phyloP scores from a whole-genome alignment of 2,888 invertebrate genomes.

The Melieria omissa region DNA sequence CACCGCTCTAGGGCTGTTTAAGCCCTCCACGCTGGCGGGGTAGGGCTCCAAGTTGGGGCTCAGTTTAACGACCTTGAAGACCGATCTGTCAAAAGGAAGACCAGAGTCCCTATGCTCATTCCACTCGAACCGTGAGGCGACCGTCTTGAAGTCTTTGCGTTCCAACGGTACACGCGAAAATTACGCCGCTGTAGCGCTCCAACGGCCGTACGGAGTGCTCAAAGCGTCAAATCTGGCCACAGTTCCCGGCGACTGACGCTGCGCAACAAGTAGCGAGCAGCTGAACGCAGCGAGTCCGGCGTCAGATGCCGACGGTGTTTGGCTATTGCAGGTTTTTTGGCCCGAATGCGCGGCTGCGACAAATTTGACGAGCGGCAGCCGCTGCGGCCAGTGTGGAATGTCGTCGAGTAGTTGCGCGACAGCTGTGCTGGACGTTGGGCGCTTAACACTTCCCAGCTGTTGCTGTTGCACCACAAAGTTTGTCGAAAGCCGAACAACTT shows the following conservation, averaged over 20 bases:
- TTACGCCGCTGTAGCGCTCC: slow-evolving; percentile 37
- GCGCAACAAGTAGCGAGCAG: background rate
- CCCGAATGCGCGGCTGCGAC: background rate
- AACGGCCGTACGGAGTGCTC: background rate
- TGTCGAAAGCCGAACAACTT: background rate
- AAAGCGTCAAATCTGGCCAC: slow-evolving; percentile 39
- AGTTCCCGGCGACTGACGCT: too few relatives aligned
- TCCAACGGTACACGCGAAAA: slow-evolving; percentile 53
- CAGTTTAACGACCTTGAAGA: slow-evolving; percentile 68
- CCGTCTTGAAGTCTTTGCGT: slow-evolving; percentile 66
- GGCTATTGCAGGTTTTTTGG: background rate
- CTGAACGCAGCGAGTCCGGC: background rate
- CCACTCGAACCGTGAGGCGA: slow-evolving; percentile 67
- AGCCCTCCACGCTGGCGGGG: slow-evolving; percentile 70
- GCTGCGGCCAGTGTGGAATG: background rate
- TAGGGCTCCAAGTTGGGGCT: slow-evolving; percentile 69
- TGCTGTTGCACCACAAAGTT: background rate
- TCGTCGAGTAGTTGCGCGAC: background rate
- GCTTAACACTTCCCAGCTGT: background rate
- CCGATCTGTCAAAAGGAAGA: slow-evolving; percentile 67
- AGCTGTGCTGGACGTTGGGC: background rate
- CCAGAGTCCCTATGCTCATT: slow-evolving; percentile 67
- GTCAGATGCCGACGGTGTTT: background rate
- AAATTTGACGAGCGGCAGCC: background rate
- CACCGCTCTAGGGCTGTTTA: slow-evolving; percentile 75